These are phyloP conservation scores for Caenorhabditis imperialis DNA, from an alignment of 2,888 invertebrate genomes.

Conservation along the genomic window DNA sequence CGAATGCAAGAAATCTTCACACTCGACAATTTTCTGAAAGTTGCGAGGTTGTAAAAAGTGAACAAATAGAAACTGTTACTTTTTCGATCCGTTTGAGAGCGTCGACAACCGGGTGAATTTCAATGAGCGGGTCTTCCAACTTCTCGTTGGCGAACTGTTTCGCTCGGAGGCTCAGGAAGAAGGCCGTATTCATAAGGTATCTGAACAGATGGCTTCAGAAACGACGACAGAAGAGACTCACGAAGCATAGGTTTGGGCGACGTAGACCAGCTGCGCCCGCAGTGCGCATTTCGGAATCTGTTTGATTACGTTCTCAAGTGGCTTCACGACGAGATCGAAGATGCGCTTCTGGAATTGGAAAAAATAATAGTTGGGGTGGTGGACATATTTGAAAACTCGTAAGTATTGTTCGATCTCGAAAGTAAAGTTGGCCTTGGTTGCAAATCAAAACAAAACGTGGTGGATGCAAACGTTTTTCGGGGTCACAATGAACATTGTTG, in stretches of 20 bases:
- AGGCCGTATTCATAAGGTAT: slow-evolving; percentile 89
- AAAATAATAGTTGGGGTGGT: too few relatives aligned
- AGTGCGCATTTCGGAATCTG: slow-evolving; percentile 60
- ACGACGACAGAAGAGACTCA: slow-evolving; percentile 26
- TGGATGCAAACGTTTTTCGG: too few relatives aligned
- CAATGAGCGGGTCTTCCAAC: slow-evolving; percentile 80
- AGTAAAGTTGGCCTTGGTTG: too few relatives aligned
- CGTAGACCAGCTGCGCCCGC: slow-evolving; percentile 54
- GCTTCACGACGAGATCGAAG: slow-evolving; percentile 60
- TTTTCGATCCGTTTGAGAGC: slow-evolving; percentile 86
- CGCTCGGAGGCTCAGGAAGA: slow-evolving; percentile 89
- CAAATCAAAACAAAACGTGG: too few relatives aligned
- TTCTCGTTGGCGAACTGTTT: slow-evolving; percentile 82
- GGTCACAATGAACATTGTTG: too few relatives aligned
- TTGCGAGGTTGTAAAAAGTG: not conserved
- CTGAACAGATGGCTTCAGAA: slow-evolving; percentile 81
- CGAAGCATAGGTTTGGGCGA: slow-evolving; percentile 62
- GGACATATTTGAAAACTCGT: too few relatives aligned
- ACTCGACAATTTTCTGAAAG: slow-evolving; percentile 58
- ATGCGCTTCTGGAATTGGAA: slow-evolving; percentile 51
- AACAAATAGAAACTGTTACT: slow-evolving; percentile 64
- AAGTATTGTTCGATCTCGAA: too few relatives aligned
- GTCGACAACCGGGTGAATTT: slow-evolving; percentile 91
- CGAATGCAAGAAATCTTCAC: slow-evolving; percentile 53
- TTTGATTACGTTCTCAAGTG: slow-evolving; percentile 54